Percentiles rank a stretch among this genome's conserved stretches.
These are phyloP conservation scores for Drosophila lacteicornis DNA, from an alignment of 1,140 invertebrate genomes.

Conservation along the genomic window DNA sequence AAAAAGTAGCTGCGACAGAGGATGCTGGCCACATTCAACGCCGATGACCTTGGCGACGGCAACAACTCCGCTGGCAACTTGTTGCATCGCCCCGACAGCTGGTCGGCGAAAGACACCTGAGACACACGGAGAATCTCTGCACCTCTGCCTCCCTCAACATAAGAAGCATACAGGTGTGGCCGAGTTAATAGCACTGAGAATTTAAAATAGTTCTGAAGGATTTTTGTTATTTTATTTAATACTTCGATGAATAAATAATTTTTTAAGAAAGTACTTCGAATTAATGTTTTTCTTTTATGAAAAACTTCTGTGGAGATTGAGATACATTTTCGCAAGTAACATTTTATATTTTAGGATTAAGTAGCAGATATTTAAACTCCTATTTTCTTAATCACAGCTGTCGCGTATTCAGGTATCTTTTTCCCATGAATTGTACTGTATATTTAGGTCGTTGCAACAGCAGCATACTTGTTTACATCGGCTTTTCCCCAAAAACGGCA, in stretches of 20 bases:
- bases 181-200: slow-evolving; percentile 5
- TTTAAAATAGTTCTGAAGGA: background rate
- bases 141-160: slow-evolving; percentile 33
- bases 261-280: no score
- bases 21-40: slow-evolving; percentile 67
- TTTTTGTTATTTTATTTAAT: background rate
- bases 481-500: slow-evolving; percentile 60
- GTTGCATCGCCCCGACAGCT: slow-evolving; percentile 62
- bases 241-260: background rate
- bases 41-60: slow-evolving; percentile 77
- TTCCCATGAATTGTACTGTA: slow-evolving; percentile 80
- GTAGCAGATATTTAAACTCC: no score
- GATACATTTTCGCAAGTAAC: background rate
- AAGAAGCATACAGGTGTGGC: slow-evolving; percentile 18
- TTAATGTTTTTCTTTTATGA: background rate
- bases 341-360: background rate
- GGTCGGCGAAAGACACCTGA: slow-evolving; percentile 60
- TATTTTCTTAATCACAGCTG: background rate
- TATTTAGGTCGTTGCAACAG: slow-evolving; percentile 73
- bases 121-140: slow-evolving; percentile 48
- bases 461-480: slow-evolving; percentile 74
- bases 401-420: slow-evolving; percentile 27
- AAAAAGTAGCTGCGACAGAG: slow-evolving; percentile 34
- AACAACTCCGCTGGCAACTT: slow-evolving; percentile 67
- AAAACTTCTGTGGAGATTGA: no score